Base-by-base conservation (phyloP, 1,140 invertebrate species). In the Drosophila triauraria region DNA sequence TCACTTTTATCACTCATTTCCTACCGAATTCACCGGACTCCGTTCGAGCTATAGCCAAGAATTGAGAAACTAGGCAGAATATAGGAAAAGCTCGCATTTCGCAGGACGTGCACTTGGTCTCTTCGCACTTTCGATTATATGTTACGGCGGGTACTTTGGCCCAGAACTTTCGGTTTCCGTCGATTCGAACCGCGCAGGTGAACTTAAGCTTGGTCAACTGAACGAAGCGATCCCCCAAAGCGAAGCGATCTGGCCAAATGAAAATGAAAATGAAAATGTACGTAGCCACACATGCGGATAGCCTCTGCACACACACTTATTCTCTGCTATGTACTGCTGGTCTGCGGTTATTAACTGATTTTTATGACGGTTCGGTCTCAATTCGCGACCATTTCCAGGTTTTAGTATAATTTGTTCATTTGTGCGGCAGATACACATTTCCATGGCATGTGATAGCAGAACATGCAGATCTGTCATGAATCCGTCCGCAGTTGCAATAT, bases 301-400 rank as follows among this genome's bases (percentile, higher is more conserved):
- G 43, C 50, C 56, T 32, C 23, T 43, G 30, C 23, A 51, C 40
- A 47, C 35, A 63, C 50, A 63, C 13, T 54, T 17, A 13, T 25
- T 7, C 27, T 20, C 27, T 47, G 43, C 10, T 58, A 50, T 75
- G 27, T 48, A 75, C 46, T 67, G 20, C 38, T 43, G 30, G 51
- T 53, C 53, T 76, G 75, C 65, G 76, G 76, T 78, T 78, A 80
- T 80, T 84, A 84, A 81, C 75, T 85, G 82, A 86, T 81, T 78
- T 80, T 75, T 86, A 81, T 88, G 78, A 84, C 78, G 72, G 74
- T 84, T 84, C 83, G 85, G 80, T 88, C 84, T 88, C 80, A 60
- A 87, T 87, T 86, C 75, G 78, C 78, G 68, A 85, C 82, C 60
- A 78, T 86, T 85, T 82, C 63, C 83, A 87, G 59, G 48, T 74